Percentiles rank a stretch among this genome's conserved stretches.
Evolutionary conservation across 2,888 invertebrate genomes (phyloP).

Genomic region (Lasioglossum malachurum): DNA sequence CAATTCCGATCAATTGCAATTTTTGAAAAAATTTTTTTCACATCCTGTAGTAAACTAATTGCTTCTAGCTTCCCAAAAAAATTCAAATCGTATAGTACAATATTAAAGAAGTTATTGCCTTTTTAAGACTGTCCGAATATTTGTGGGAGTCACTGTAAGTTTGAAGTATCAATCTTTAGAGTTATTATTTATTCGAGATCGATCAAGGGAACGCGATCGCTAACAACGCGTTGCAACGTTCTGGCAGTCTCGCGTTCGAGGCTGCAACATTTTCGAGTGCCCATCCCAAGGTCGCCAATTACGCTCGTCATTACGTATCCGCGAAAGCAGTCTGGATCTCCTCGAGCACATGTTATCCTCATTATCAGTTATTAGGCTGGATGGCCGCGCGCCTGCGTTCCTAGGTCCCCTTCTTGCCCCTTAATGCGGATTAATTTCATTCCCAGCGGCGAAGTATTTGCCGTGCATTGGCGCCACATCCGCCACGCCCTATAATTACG

Average conservation of each 20-base stretch:
- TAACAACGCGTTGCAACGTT: neutral
- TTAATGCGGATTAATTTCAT: constrained; percentile 61
- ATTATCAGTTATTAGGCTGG: constrained; percentile 26
- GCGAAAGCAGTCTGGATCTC: neutral
- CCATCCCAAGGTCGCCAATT: neutral
- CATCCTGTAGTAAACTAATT: no score
- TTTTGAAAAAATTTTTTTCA: no score
- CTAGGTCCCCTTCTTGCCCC: constrained; percentile 18
- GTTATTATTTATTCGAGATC: neutral
- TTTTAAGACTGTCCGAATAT: no score
- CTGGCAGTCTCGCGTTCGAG: neutral
- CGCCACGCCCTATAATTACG: constrained; percentile 65
- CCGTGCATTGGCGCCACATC: constrained; percentile 57
- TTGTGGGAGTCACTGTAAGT: no score
- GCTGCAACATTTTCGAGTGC: neutral
- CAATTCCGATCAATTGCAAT: no score
- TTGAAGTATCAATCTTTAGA: neutral
- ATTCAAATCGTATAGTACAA: no score
- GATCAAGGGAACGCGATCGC: neutral
- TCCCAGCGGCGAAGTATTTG: constrained; percentile 58
- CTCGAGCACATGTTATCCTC: constrained; percentile 9
- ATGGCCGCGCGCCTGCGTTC: constrained; percentile 20
- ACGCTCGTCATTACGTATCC: neutral
- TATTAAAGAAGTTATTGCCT: no score
- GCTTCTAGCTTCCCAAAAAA: no score